A percentile compares a stretch with the other conserved stretches of the same genome.
These are phyloP conservation scores for Petrocephalus zakoni DNA, from an alignment of 2,113 vertebrate species.

Conservation along the genomic window DNA sequence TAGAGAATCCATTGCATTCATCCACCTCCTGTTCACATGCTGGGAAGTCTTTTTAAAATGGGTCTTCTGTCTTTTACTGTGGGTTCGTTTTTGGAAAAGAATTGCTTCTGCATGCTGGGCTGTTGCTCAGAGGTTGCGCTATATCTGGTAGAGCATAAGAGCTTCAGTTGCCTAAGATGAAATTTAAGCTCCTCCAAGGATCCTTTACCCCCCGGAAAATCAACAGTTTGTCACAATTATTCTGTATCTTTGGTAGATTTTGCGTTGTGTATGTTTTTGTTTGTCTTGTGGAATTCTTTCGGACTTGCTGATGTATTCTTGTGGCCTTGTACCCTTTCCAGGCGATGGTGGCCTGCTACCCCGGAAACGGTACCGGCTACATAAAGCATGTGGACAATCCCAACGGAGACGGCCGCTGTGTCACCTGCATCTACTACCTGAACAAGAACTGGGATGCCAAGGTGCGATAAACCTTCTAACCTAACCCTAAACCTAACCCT, in stretches of 20 bases:
- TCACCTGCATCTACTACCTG: conserved; percentile 87
- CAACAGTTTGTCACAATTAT: not conserved
- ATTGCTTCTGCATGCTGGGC: not conserved
- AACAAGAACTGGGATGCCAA: conserved; percentile 87
- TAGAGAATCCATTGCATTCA: not conserved
- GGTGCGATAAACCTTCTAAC: conserved; percentile 54
- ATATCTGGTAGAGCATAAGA: not conserved
- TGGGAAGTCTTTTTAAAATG: not conserved
- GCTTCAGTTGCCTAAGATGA: not conserved
- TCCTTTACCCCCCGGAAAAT: not conserved
- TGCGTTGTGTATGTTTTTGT: not conserved
- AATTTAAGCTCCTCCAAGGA: not conserved
- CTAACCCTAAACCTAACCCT: no score
- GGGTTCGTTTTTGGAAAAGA: not conserved
- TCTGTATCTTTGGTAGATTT: not conserved
- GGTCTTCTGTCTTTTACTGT: not conserved
- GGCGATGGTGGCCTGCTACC: conserved; percentile 88
- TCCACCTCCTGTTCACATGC: not conserved
- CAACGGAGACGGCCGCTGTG: conserved; percentile 77
- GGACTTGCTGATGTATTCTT: not conserved
- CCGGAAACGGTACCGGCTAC: conserved; percentile 81
- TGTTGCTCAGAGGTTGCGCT: not conserved
- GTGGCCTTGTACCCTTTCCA: conserved; percentile 30
- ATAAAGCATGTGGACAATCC: conserved; percentile 87
- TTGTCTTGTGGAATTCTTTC: not conserved